Percentiles rank a stretch among this genome's conserved stretches.
Evolutionary conservation across 1,140 invertebrate genomes (phyloP).

Genomic region (Lordiphosa stackelbergi): DNA sequence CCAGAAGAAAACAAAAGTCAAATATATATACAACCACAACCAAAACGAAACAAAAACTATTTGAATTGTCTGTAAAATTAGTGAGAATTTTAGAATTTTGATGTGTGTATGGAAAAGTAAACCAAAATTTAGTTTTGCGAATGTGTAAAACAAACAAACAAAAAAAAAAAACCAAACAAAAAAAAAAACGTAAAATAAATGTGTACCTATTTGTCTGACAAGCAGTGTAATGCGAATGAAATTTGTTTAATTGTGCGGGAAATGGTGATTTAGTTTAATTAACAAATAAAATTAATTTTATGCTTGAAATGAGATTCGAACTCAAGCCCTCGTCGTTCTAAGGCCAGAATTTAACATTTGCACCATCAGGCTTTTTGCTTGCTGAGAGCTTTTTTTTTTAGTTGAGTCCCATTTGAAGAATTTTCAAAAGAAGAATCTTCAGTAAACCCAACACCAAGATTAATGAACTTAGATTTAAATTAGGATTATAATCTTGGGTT

Average conservation of each 20-base stretch:
- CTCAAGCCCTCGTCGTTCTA: no score
- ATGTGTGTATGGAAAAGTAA: constrained; percentile 28
- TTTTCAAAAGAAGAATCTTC: no score
- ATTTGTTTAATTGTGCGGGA: constrained; percentile 6
- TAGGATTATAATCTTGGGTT: no score
- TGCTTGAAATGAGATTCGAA: no score
- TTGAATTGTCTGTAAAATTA: constrained; percentile 43
- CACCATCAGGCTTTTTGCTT: no score
- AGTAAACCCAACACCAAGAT: no score
- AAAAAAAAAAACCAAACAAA: constrained; percentile 1
- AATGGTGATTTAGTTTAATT: no score
- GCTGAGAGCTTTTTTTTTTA: no score
- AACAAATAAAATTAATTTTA: no score
- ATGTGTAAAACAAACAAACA: constrained; percentile 33
- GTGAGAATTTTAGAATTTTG: constrained; percentile 38
- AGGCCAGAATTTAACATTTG: no score
- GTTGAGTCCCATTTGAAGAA: no score
- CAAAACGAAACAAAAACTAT: constrained; percentile 18
- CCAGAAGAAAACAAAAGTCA: constrained; percentile 50
- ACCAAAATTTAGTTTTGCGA: constrained; percentile 43
- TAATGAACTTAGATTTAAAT: no score
- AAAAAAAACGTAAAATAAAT: constrained; percentile 49
- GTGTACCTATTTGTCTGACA: constrained; percentile 68
- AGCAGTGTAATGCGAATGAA: constrained; percentile 22
- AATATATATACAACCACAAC: constrained; percentile 25